Percentiles rank a stretch among this genome's conserved stretches.
Evolutionary conservation across 2,113 vertebrate species (phyloP).

Genomic region (Phrynosoma blainvillii): DNA sequence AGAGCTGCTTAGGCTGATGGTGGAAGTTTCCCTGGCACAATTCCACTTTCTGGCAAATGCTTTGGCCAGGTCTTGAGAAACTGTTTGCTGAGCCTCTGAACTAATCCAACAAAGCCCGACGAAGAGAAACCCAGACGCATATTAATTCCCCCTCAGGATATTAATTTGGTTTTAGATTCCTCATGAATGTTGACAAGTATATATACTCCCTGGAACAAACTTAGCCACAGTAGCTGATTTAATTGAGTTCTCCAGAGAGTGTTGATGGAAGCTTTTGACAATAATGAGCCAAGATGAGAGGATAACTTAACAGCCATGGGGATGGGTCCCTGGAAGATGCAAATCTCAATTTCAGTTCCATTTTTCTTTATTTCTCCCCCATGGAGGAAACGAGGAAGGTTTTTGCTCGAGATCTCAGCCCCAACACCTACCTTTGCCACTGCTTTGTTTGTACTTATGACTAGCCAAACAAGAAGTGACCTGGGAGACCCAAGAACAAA

Average conservation of each 20-base stretch:
- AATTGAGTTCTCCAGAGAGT: constrained; percentile 55
- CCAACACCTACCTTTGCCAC: neutral
- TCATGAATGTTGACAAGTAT: constrained; percentile 56
- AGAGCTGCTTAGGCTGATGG: neutral
- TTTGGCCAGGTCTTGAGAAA: constrained; percentile 36
- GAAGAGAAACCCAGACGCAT: constrained; percentile 38
- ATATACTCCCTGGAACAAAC: constrained; percentile 44
- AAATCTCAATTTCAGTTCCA: neutral
- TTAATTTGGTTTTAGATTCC: constrained; percentile 44
- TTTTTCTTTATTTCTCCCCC: neutral
- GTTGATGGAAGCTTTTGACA: constrained; percentile 24
- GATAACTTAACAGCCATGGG: constrained; percentile 21
- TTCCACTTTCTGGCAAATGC: constrained; percentile 22
- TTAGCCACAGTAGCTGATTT: constrained; percentile 57
- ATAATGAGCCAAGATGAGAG: constrained; percentile 42
- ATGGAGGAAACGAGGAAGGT: neutral
- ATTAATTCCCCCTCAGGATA: constrained; percentile 51
- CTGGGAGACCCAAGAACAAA: neutral
- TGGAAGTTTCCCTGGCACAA: constrained; percentile 19
- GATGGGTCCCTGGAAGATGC: constrained; percentile 43
- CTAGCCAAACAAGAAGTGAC: neutral
- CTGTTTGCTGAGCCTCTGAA: constrained; percentile 10
- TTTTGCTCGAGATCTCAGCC: neutral
- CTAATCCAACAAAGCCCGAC: neutral
- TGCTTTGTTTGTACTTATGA: neutral